Percentiles rank a stretch among this genome's conserved stretches.
phyloP scores from a whole-genome alignment of 2,797 vertebrate species.

The Ptychobarbus kaznakovi region DNA sequence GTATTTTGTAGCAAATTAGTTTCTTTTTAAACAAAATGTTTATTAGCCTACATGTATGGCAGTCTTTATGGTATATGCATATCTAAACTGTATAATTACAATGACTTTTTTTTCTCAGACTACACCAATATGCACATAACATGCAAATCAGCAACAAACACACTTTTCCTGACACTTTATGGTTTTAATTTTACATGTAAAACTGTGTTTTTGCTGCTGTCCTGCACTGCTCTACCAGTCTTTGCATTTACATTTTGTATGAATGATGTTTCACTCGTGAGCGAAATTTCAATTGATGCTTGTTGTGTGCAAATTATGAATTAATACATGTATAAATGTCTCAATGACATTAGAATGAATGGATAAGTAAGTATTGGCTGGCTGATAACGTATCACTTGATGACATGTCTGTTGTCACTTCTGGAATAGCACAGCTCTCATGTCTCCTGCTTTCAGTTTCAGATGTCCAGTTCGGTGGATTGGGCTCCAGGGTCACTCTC shows the following conservation, averaged over 20 bases:
- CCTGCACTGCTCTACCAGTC: no score
- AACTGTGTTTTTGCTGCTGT: not conserved
- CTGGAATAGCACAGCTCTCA: slow-evolving; percentile 20
- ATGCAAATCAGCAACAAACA: not conserved
- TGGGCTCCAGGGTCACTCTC: slow-evolving; percentile 79
- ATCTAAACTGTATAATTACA: not conserved
- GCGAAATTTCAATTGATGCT: no score
- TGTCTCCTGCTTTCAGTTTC: slow-evolving; percentile 71
- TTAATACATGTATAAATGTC: no score
- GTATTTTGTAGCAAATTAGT: not conserved
- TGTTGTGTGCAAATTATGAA: no score
- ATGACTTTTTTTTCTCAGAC: not conserved
- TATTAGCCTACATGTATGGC: not conserved
- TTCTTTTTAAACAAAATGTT: not conserved
- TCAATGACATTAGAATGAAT: no score
- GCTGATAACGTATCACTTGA: slow-evolving; percentile 15
- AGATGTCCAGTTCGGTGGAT: slow-evolving; percentile 73
- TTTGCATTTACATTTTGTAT: no score
- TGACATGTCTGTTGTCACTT: not conserved
- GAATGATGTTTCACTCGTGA: no score
- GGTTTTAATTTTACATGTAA: not conserved
- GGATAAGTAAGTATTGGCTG: not conserved
- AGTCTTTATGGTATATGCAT: not conserved
- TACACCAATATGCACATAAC: not conserved
- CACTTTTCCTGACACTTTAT: not conserved